A percentile compares a stretch with the other conserved stretches of the same genome.
Conservation (phyloP, 2,888 invertebrate genomes). For the Bombyx huttoni region DNA sequence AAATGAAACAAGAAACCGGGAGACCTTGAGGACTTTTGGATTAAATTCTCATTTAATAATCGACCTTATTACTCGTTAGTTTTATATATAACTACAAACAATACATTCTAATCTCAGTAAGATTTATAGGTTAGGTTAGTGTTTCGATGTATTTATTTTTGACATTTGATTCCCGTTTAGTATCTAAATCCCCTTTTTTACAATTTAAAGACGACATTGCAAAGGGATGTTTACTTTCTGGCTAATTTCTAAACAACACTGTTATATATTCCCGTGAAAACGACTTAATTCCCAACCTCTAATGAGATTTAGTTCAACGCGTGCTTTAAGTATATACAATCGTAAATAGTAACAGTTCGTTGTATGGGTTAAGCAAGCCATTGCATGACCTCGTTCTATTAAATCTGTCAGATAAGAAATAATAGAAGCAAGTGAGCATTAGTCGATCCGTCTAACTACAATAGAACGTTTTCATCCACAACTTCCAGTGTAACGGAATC, state of each 20-base stretch:
- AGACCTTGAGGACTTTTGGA: too few relatives aligned
- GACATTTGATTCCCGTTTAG: too few relatives aligned
- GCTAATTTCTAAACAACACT: background rate
- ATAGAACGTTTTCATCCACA: background rate
- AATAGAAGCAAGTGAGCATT: conserved; percentile 37
- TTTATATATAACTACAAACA: too few relatives aligned
- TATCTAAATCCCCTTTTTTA: too few relatives aligned
- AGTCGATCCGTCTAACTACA: conserved; percentile 20
- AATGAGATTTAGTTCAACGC: conserved; percentile 8
- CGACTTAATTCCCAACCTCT: background rate
- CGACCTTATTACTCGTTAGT: too few relatives aligned
- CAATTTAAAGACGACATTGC: too few relatives aligned
- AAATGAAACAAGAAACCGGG: too few relatives aligned
- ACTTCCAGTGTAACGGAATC: background rate
- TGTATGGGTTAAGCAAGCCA: conserved; percentile 10
- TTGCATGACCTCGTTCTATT: conserved; percentile 40
- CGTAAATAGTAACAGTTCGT: conserved; percentile 17
- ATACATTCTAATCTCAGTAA: too few relatives aligned
- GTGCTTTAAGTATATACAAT: conserved; percentile 10
- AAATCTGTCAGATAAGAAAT: conserved; percentile 48
- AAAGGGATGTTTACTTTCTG: too few relatives aligned
- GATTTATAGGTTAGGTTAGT: too few relatives aligned
- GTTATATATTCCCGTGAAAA: background rate
- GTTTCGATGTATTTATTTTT: too few relatives aligned
- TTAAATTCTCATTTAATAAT: too few relatives aligned